Evolutionary conservation across 2,888 invertebrate species (phyloP).

Genomic region (Kuschelorhynchus macadamiae): DNA sequence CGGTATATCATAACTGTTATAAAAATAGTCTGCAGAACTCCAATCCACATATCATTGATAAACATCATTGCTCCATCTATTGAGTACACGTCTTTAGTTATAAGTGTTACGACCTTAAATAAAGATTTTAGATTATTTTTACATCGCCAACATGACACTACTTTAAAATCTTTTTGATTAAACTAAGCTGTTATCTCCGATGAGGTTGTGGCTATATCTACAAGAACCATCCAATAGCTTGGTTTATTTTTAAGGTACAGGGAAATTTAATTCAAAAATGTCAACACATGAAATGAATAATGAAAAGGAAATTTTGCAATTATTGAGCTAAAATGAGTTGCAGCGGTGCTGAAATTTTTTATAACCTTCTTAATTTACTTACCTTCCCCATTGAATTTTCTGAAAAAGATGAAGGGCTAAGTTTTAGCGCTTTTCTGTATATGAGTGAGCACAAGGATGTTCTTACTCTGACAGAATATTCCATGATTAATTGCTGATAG

Average conservation of each 20-base stretch:
- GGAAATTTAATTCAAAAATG: too few relatives aligned
- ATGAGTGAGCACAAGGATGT: constrained; percentile 74
- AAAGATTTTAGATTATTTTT: background rate
- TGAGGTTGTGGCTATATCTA: too few relatives aligned
- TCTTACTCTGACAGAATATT: constrained; percentile 82
- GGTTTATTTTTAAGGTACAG: too few relatives aligned
- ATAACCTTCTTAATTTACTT: too few relatives aligned
- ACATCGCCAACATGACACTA: too few relatives aligned
- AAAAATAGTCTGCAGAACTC: constrained; percentile 85
- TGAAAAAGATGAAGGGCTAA: constrained; percentile 72
- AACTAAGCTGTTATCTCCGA: too few relatives aligned
- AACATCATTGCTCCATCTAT: constrained; percentile 91
- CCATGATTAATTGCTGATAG: constrained; percentile 81
- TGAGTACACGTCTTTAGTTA: constrained; percentile 93
- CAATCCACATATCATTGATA: constrained; percentile 93
- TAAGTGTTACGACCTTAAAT: constrained; percentile 79
- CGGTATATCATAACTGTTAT: constrained; percentile 84
- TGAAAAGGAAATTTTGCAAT: too few relatives aligned
- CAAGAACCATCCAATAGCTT: too few relatives aligned
- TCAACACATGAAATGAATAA: too few relatives aligned
- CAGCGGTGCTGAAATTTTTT: too few relatives aligned
- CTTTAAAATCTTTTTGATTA: too few relatives aligned
- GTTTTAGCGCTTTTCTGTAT: constrained; percentile 71
- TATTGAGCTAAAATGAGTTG: too few relatives aligned
- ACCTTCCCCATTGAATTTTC: constrained; percentile 79